Base-by-base conservation (phyloP, 2,797 vertebrate genomes). In the Garrulus glandarius region DNA sequence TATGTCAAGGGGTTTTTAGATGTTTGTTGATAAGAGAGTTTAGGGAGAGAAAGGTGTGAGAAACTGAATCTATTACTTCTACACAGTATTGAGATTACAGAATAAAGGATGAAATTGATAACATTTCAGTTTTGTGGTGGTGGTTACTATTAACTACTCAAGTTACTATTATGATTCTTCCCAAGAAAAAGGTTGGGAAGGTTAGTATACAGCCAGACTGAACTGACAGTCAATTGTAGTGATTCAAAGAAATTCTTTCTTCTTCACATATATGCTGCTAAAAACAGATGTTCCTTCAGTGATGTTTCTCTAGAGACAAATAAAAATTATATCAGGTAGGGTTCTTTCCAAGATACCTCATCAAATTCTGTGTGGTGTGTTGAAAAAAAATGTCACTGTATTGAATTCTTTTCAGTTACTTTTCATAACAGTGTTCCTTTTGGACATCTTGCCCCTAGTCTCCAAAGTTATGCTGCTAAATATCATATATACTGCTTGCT, bases 251-350 rank as follows among this genome's bases (percentile, higher is more conserved):
- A 32, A 36, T 49, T 91, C 16, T 63, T 84, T 67, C 36, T n/a
- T 92, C 12, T 68, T 29, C 24, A 57, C 18, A 19, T 21, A 13
- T 21, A 47, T 27, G 21, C 75, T 83, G 34, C 15, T 63, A 67
- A 57, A 71, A 91, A 1, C 5, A 75, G 9, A 5, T 59, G 3
- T 85, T 85, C 22, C 18, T 34, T 19, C 23, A 61, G 5, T 72
- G 36, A 13, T 24, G 2, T 43, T 68, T 91, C 44, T 41, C 19
- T 56, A 43, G 12, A 83, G 19, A 34, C 4, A 53, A 36, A 49
- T 27, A 26, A 64, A 65, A 26, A 37, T 43, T 15, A 18, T 6
- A 59, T 55, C 2, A 0, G 2, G 4, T 41, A 17, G 3, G 0
- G 10, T 14, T 29, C 26, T 52, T 84, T 29, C 30, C 21, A 41